phyloP scores from a whole-genome alignment of 2,113 vertebrate genomes.

The Sylvia atricapilla region DNA sequence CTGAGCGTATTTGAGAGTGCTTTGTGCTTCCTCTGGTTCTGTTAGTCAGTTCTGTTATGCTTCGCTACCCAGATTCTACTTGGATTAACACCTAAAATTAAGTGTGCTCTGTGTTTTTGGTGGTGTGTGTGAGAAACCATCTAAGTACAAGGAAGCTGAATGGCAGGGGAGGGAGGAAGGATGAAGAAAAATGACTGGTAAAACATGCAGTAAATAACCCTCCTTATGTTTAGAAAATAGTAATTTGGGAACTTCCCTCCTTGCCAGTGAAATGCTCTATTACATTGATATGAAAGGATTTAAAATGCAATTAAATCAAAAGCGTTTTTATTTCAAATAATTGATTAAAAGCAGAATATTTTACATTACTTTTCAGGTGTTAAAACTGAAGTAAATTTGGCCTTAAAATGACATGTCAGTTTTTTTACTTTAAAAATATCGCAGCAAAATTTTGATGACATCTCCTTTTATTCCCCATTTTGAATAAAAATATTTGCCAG shows the following conservation, averaged over 20 bases:
- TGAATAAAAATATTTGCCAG: background rate
- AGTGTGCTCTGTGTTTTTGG: background rate
- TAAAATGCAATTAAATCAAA: background rate
- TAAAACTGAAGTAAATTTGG: background rate
- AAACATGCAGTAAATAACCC: background rate
- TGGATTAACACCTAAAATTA: background rate
- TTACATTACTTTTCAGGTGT: background rate
- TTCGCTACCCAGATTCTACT: background rate
- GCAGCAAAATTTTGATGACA: background rate
- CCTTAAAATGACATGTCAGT: background rate
- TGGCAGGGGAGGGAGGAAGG: rapidly evolving
- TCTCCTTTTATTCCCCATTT: background rate
- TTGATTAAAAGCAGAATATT: background rate
- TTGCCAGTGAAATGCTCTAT: background rate
- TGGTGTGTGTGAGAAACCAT: background rate
- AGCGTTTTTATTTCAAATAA: background rate
- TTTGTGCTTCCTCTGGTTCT: background rate
- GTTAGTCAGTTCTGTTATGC: background rate
- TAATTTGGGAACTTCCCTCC: background rate
- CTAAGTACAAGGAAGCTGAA: background rate
- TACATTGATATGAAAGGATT: background rate
- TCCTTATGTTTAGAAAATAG: background rate
- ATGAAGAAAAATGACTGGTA: background rate
- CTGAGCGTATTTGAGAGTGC: background rate
- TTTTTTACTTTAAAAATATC: background rate